These are phyloP conservation scores for Morpho achilles DNA, from an alignment of 2,888 invertebrate genomes.

Conservation along the genomic window DNA sequence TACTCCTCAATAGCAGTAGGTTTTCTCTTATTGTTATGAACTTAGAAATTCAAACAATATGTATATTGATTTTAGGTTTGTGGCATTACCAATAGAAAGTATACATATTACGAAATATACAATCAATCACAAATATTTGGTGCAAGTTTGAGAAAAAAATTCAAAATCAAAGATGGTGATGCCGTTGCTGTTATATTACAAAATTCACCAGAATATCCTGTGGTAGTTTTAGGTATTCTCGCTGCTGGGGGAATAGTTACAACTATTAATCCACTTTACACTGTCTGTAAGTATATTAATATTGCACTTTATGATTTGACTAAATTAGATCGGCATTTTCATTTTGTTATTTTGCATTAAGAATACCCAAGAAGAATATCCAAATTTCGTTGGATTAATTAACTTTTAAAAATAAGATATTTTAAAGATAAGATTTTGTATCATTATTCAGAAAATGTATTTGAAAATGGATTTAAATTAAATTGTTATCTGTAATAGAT, in stretches of 20 bases:
- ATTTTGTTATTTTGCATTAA: background rate
- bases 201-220: slow-evolving; percentile 83
- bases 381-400: too few species aligned
- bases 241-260: slow-evolving; percentile 81
- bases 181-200: slow-evolving; percentile 81
- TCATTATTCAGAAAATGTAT: too few species aligned
- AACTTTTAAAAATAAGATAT: too few species aligned
- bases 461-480: too few species aligned
- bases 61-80: slow-evolving; percentile 31
- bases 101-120: slow-evolving; percentile 50
- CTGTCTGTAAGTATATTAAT: slow-evolving; percentile 49
- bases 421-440: too few species aligned
- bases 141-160: slow-evolving; percentile 75
- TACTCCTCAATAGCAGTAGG: too few species aligned
- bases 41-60: too few species aligned
- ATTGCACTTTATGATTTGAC: too few species aligned
- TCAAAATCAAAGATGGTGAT: slow-evolving; percentile 79
- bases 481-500: too few species aligned
- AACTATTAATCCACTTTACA: slow-evolving; percentile 83
- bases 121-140: slow-evolving; percentile 76
- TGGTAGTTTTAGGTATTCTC: slow-evolving; percentile 76
- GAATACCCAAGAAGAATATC: too few species aligned
- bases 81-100: slow-evolving; percentile 34
- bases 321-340: too few species aligned
- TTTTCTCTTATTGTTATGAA: too few species aligned